A percentile compares a stretch with the other conserved stretches of the same genome.
Conservation (phyloP, 2,113 vertebrate genomes). For the Dicrurus megarhynchus region DNA sequence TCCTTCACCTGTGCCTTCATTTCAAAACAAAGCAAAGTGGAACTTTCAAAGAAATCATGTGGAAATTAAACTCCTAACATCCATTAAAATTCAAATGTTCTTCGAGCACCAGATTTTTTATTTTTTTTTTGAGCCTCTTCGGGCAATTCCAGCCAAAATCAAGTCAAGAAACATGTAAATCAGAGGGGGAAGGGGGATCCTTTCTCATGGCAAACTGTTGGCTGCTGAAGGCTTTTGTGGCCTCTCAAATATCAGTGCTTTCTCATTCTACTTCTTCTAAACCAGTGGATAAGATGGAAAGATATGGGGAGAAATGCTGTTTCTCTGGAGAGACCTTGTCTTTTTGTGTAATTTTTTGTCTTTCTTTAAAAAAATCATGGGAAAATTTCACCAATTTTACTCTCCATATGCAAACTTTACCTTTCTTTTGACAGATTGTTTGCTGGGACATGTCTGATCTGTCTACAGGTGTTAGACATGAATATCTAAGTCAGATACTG, state of each 20-base stretch:
- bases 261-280: background rate
- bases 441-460: slow-evolving; percentile 62
- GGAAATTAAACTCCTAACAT: background rate
- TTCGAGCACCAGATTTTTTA: background rate
- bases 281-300: background rate
- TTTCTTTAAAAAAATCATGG: slow-evolving; percentile 34
- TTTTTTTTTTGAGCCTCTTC: background rate
- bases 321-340: background rate
- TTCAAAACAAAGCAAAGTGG: background rate
- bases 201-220: background rate
- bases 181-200: background rate
- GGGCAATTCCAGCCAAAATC: background rate
- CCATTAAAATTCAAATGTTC: background rate
- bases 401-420: slow-evolving; percentile 47
- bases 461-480: slow-evolving; percentile 51
- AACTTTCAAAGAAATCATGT: background rate
- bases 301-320: background rate
- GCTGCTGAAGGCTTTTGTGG: background rate
- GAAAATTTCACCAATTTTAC: slow-evolving; percentile 37
- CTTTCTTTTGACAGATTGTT: slow-evolving; percentile 43
- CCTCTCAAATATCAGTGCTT: background rate
- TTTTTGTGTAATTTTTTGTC: background rate
- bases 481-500: slow-evolving; percentile 25
- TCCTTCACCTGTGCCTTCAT: background rate
- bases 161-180: background rate